Evolutionary conservation across 2,797 vertebrate species (phyloP).

Genomic region (Tachyglossus aculeatus): DNA sequence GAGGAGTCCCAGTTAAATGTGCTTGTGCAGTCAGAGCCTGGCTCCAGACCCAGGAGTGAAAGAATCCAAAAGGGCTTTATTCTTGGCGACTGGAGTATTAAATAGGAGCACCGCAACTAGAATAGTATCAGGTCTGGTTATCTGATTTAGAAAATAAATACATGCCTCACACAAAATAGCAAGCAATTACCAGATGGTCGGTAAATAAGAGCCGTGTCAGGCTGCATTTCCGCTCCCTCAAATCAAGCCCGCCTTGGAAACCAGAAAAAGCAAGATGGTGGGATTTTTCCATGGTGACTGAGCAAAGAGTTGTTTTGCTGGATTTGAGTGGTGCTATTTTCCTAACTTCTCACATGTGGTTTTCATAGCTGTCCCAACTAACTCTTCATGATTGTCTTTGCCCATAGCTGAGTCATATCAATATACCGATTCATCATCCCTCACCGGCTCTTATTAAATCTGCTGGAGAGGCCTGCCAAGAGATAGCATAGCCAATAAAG

Average conservation of each 20-base stretch:
- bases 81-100: not conserved
- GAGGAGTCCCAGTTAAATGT: not conserved
- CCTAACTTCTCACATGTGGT: not conserved
- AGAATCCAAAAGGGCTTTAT: not conserved
- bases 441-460: constrained; percentile 25
- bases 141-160: not conserved
- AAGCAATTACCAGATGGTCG: not conserved
- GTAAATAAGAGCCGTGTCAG: not conserved
- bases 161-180: not conserved
- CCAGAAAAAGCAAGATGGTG: not conserved
- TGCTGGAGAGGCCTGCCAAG: constrained; percentile 10
- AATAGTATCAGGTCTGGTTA: not conserved
- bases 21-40: not conserved
- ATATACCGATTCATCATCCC: not conserved
- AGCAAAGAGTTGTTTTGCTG: not conserved
- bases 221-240: not conserved
- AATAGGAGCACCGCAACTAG: not conserved
- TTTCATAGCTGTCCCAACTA: not conserved
- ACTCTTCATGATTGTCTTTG: not conserved
- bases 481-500: not conserved
- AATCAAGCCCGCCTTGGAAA: not conserved
- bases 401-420: not conserved
- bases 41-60: not conserved
- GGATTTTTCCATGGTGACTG: not conserved
- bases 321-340: not conserved